These are phyloP conservation scores for Pogona vitticeps DNA, from an alignment of 2,113 vertebrate species.

Conservation along the genomic window DNA sequence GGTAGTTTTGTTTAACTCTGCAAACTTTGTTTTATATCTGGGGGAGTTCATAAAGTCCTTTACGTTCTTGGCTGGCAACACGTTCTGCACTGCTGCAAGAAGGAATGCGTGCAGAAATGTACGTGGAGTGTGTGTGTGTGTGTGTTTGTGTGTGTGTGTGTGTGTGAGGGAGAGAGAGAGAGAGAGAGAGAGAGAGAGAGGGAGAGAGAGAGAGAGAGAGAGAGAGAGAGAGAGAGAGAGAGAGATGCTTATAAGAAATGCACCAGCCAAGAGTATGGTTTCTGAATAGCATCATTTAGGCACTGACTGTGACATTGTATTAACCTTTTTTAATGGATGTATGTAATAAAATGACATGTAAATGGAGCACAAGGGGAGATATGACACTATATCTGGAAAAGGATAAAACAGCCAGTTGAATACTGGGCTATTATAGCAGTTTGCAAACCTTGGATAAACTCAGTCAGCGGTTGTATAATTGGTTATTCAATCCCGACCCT, in stretches of 20 bases:
- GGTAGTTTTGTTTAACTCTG: neutral
- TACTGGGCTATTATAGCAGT: conserved; percentile 90
- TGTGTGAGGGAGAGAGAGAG: conserved; percentile 54
- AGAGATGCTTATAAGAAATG: conserved; percentile 60
- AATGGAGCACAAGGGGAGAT: conserved; percentile 82
- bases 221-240: conserved; percentile 53
- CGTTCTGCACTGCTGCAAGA: conserved; percentile 61
- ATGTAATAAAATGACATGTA: conserved; percentile 85
- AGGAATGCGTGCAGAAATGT: conserved; percentile 40
- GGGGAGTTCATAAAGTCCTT: conserved; percentile 51
- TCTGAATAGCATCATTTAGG: conserved; percentile 76
- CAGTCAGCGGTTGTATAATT: conserved; percentile 92
- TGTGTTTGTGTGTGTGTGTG: conserved; percentile 13
- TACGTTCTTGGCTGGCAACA: conserved; percentile 71
- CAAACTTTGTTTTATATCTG: neutral
- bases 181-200: conserved; percentile 64
- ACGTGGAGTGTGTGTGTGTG: conserved; percentile 25
- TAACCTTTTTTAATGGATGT: conserved; percentile 82
- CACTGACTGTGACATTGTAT: conserved; percentile 79
- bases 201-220: conserved; percentile 58
- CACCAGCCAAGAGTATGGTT: conserved; percentile 55
- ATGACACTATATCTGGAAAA: conserved; percentile 83
- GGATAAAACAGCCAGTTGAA: conserved; percentile 85
- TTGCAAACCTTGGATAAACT: conserved; percentile 94
- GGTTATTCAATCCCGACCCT: conserved; percentile 94